Base-by-base conservation (phyloP, 2,797 vertebrate species). In the Nyctibius grandis region DNA sequence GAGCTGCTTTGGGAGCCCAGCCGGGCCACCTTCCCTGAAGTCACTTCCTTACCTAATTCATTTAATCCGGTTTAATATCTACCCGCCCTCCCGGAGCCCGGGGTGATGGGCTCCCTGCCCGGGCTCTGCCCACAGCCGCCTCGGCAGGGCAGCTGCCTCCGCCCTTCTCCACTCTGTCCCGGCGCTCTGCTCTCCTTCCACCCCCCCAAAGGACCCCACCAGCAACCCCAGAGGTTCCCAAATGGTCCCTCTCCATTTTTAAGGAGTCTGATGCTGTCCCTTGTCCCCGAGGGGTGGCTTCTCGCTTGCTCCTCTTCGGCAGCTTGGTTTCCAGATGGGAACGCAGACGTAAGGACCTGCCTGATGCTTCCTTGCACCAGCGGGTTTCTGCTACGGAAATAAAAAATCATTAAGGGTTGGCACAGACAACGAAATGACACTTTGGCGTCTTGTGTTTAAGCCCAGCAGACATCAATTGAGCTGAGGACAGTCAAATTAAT, bases 31-130 rank as follows among this genome's bases (percentile, higher is more conserved):
- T 45, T 65, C 65, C 47, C 68, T 15, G 1, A 17, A 80, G 34
- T 84, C 90, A 81, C 94, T 95, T 96, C 95, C 92, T 91, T 11
- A 17, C 47, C 51, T 91, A 36, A 94, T 92, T 29, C 11, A 61
- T 67, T 69, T 89, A 91, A 77, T 42, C 38, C 29, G 16, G 11
- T 50, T 77, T 33, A 38, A 50, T n/a, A 7, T 21, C 23, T 60
- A 8, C 69, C 44, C 12, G 1, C 80, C 50, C 72, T 60, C 31
- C 59, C 15, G 75, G 48, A 85, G 48, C 68, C 20, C 0, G 1
- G 72, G 28, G n/a, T 56, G 34, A 33, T 25, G 63, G 83, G 86
- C 78, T 79, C 5, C 2, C 56, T 70, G 86, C 73, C 82, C 51
- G 1, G 22, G 36, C 63, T 45, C 73, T 73, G 93, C 68, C 76